phyloP scores from a whole-genome alignment of 2,797 vertebrate species.

The Sebastes goodei region DNA sequence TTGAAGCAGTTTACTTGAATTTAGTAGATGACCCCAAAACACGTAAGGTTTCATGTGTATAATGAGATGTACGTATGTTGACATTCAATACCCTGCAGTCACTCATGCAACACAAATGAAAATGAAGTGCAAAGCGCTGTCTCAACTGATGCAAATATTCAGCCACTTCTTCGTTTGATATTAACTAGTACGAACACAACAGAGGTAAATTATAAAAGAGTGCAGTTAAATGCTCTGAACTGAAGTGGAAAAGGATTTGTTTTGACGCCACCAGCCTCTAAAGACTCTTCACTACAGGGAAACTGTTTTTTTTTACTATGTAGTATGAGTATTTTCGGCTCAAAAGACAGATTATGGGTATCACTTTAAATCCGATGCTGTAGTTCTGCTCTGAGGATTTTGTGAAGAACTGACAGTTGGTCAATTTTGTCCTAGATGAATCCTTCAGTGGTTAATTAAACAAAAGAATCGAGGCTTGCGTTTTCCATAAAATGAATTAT shows the following conservation, averaged over 20 bases:
- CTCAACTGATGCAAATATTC: constrained; percentile 7
- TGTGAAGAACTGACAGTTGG: neutral
- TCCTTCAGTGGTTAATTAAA: constrained; percentile 43
- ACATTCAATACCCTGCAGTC: neutral
- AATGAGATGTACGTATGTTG: constrained; percentile 21
- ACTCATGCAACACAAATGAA: constrained; percentile 10
- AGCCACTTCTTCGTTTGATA: constrained; percentile 10
- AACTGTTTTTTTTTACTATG: neutral
- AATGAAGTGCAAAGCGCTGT: neutral
- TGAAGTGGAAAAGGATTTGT: constrained; percentile 4
- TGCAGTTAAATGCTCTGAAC: neutral
- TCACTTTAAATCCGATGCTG: neutral
- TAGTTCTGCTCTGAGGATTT: neutral
- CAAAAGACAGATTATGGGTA: neutral
- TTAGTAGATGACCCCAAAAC: constrained; percentile 15
- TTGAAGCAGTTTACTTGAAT: neutral
- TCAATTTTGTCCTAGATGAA: constrained; percentile 2
- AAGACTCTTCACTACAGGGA: neutral
- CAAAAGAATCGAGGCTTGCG: constrained; percentile 22
- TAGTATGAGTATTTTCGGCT: neutral
- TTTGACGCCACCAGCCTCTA: neutral
- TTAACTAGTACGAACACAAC: constrained; percentile 3
- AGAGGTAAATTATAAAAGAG: constrained; percentile 19
- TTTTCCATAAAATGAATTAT: neutral
- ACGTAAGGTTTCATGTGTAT: neutral